These are phyloP conservation scores for Amphipyra tragopoginis DNA, from an alignment of 2,888 invertebrate genomes.

Conservation along the genomic window DNA sequence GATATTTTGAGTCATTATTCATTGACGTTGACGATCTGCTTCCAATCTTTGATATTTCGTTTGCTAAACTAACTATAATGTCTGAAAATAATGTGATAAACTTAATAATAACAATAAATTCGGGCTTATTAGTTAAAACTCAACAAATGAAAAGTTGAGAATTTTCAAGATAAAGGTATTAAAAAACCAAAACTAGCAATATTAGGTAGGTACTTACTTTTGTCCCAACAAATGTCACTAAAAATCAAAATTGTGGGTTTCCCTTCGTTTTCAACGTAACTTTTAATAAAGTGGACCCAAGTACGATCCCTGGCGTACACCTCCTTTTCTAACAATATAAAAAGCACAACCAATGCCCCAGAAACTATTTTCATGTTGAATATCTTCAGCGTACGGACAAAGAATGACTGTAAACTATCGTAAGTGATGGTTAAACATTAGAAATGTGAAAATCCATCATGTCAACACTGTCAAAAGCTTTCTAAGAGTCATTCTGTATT, in stretches of 20 bases:
- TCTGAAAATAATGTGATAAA: conserved; percentile 52
- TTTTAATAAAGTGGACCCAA: conserved; percentile 66
- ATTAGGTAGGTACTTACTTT: conserved; percentile 70
- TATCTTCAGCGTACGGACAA: background rate
- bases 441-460: conserved; percentile 10
- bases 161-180: too few species aligned
- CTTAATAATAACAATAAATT: background rate
- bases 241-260: conserved; percentile 70
- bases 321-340: conserved; percentile 29
- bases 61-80: conserved; percentile 60
- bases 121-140: background rate
- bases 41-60: conserved; percentile 63
- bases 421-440: conserved; percentile 5
- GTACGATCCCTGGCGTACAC: conserved; percentile 52
- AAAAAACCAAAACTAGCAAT: background rate
- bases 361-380: conserved; percentile 28
- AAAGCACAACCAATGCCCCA: conserved; percentile 18
- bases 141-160: too few species aligned
- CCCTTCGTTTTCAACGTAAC: conserved; percentile 71
- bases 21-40: conserved; percentile 59
- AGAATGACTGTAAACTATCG: background rate
- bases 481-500: conserved; percentile 3
- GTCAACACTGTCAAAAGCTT: conserved; percentile 37
- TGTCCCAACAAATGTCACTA: conserved; percentile 70
- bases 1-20: conserved; percentile 45